Evolutionary conservation across 1,140 invertebrate species (phyloP).

Genomic region (Drosophila kepulauana): DNA sequence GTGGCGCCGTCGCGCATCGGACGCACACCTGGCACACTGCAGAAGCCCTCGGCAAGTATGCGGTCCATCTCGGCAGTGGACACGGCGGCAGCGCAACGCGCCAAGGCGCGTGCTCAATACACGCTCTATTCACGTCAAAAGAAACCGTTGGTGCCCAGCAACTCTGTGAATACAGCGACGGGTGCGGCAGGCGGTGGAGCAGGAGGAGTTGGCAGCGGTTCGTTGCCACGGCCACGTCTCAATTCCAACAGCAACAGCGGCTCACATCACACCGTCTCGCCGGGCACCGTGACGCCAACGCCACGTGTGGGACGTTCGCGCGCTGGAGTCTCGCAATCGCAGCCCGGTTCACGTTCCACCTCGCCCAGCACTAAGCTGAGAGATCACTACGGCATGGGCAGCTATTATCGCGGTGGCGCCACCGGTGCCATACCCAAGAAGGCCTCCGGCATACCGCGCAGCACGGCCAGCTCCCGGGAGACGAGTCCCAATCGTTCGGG

Average conservation of each 20-base stretch:
- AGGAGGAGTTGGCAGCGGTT: conserved; percentile 85
- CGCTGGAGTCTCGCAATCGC: conserved; percentile 94
- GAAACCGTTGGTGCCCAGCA: conserved; percentile 83
- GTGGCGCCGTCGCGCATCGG: conserved; percentile 60
- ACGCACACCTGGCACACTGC: conserved; percentile 64
- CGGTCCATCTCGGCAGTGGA: conserved; percentile 97
- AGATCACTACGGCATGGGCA: conserved; percentile 85
- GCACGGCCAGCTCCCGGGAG: conserved; percentile 89
- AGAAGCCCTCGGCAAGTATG: conserved; percentile 85
- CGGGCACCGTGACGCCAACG: conserved; percentile 86
- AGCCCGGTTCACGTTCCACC: conserved; percentile 92
- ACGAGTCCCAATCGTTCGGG: conserved; percentile 87
- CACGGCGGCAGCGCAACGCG: conserved; percentile 93
- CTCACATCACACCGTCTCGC: conserved; percentile 24
- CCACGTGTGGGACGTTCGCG: conserved; percentile 83
- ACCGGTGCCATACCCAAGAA: conserved; percentile 85
- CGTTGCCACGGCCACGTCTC: conserved; percentile 57
- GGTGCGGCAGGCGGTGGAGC: conserved; percentile 85
- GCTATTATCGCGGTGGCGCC: conserved; percentile 78
- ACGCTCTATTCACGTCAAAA: conserved; percentile 91
- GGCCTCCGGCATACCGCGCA: conserved; percentile 90
- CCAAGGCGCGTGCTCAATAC: conserved; percentile 92
- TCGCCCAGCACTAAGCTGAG: conserved; percentile 93
- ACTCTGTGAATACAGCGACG: conserved; percentile 70
- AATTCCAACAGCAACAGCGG: conserved; percentile 72